These are phyloP conservation scores for Carassius gibelio DNA, from an alignment of 2,113 vertebrate species.

Conservation along the genomic window DNA sequence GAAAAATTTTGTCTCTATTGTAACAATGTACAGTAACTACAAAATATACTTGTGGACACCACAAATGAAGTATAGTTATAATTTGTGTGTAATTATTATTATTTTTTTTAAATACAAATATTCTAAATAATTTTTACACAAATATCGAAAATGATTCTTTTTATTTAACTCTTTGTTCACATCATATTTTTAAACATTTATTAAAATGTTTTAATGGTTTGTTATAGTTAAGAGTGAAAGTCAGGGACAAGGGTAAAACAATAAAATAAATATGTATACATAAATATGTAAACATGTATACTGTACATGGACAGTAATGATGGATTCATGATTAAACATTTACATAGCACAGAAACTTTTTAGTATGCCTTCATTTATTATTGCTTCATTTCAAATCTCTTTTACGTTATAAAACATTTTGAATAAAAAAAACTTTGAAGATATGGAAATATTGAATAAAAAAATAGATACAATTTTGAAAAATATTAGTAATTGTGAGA, in stretches of 20 bases:
- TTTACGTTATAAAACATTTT: not conserved
- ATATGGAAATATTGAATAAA: no score
- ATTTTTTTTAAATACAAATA: not conserved
- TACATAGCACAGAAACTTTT: not conserved
- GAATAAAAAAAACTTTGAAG: not conserved
- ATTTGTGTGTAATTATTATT: no score
- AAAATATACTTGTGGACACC: not conserved
- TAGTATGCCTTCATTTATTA: not conserved
- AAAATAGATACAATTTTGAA: not conserved
- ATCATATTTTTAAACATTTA: not conserved
- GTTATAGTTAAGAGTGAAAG: not conserved
- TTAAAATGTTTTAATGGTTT: not conserved
- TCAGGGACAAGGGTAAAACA: not conserved
- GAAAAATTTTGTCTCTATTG: not conserved
- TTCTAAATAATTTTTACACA: not conserved
- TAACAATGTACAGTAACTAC: not conserved
- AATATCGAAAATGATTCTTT: not conserved
- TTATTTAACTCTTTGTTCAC: not conserved
- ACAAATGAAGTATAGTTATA: not conserved
- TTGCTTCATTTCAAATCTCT: not conserved
- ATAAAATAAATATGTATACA: not conserved
- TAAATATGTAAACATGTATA: not conserved
- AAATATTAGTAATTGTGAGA: not conserved
- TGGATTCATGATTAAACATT: not conserved
- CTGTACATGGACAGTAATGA: not conserved